These are phyloP conservation scores for Dolichotis patagonum DNA, from an alignment of 2,113 vertebrate species.

Conservation along the genomic window DNA sequence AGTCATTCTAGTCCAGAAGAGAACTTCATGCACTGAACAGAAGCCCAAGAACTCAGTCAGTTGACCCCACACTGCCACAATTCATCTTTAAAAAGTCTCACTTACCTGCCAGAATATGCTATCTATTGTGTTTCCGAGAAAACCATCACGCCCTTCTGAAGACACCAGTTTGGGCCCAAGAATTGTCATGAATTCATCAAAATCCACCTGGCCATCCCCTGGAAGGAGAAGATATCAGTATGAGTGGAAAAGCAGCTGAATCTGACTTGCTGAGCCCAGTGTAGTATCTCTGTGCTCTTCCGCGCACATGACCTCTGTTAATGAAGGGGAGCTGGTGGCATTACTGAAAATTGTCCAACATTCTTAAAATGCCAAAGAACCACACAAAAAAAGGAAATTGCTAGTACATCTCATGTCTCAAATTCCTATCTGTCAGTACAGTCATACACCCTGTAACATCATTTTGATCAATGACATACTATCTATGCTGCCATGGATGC, in stretches of 20 bases:
- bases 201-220: constrained; percentile 98
- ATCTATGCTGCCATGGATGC: background rate
- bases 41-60: background rate
- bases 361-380: background rate
- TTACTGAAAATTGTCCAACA: background rate
- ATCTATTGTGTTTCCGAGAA: constrained; percentile 97
- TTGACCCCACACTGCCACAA: background rate
- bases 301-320: background rate
- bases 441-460: fast-evolving
- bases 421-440: background rate
- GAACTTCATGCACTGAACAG: background rate
- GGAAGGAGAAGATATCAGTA: constrained; percentile 71
- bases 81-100: constrained; percentile 75
- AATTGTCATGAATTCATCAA: constrained; percentile 99
- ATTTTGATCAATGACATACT: background rate
- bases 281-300: background rate
- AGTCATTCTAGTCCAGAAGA: background rate
- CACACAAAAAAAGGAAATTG: background rate
- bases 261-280: background rate
- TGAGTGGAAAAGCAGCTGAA: background rate
- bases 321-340: background rate
- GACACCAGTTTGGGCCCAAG: constrained; percentile 97
- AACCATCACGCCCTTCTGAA: constrained; percentile 96
- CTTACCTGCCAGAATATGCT: constrained; percentile 99
- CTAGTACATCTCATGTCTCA: background rate